Base-by-base conservation (phyloP, 1,140 invertebrate species). In the Megalopta genalis region DNA sequence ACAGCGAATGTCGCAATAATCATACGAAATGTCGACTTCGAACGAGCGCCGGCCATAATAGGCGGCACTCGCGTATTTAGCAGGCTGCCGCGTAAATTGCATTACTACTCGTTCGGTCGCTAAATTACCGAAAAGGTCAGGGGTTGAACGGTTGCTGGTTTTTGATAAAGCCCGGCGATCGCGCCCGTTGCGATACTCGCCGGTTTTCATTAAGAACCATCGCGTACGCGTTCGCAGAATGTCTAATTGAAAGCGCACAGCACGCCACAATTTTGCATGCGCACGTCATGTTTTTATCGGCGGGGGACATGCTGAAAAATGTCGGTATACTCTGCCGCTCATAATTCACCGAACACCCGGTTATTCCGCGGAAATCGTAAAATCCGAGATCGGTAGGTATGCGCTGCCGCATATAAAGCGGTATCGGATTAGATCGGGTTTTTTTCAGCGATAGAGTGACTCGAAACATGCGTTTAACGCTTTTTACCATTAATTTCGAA, bases 101-200 rank as follows among this genome's bases (percentile, higher is more conserved):
- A 49, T 78, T 78, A 72, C n/a, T 78, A 72, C n/a, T 37, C 67
- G 76, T 64, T 27, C 46, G 63, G 59, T 54, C 59, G 76, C 46
- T 72, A 72, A 78, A 72, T 78, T 78, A 64, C 2, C 68, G 60
- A 32, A 78, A 78, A 78, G 76, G 68, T 72, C 69, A 72, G 23
- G 68, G 76, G 68, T 78, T 69, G 65, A 69, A 62, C 57, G 76
- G 52, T 77, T 69, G 54, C 68, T 18, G 76, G 42, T 54, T 71
- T 52, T 63, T 23, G 42, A 77, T 72, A 57, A 71, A 60, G 66
- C 39, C 37, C 21, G 14, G 8, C 42, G 42, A 69, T 46, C 25
- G 65, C 37, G 39, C 7, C 14, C 42, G 49, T 25, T 27, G 23
- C 2, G 54, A 9, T 52, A 49, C 1, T 18, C 21, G 18, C 10